These are phyloP conservation scores for Mantis religiosa DNA, from an alignment of 2,888 invertebrate species.

Conservation along the genomic window DNA sequence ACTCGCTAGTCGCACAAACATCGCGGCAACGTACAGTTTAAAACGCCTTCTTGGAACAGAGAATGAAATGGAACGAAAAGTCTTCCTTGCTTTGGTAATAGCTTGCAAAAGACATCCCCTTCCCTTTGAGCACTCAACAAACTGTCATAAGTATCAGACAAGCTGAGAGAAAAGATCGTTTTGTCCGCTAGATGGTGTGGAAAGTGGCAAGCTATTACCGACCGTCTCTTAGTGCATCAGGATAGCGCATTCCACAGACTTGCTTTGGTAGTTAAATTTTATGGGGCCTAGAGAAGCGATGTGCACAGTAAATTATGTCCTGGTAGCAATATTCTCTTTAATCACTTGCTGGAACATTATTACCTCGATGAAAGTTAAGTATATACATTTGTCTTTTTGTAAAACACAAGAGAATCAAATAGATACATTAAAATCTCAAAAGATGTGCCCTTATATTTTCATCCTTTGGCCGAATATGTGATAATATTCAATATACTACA, in stretches of 20 bases:
- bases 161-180: background rate
- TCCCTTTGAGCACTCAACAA: background rate
- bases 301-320: background rate
- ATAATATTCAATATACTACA: too few relatives aligned
- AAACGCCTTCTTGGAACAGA: background rate
- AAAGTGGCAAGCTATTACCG: background rate
- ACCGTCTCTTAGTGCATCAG: background rate
- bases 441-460: too few relatives aligned
- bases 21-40: background rate
- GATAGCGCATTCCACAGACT: background rate
- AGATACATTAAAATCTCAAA: too few relatives aligned
- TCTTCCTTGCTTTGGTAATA: background rate
- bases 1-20: background rate
- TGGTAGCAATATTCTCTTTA: background rate
- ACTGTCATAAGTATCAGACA: background rate
- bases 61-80: background rate
- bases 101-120: background rate
- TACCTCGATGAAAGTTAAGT: background rate
- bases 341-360: background rate
- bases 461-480: too few relatives aligned
- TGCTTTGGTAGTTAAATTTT: background rate
- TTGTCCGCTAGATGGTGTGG: background rate
- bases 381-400: too few relatives aligned
- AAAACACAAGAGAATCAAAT: too few relatives aligned
- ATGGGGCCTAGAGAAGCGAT: background rate